Percentiles rank a stretch among this genome's conserved stretches.
Evolutionary conservation across 2,113 vertebrate genomes (phyloP).

Genomic region (Ceuthmochares aereus): DNA sequence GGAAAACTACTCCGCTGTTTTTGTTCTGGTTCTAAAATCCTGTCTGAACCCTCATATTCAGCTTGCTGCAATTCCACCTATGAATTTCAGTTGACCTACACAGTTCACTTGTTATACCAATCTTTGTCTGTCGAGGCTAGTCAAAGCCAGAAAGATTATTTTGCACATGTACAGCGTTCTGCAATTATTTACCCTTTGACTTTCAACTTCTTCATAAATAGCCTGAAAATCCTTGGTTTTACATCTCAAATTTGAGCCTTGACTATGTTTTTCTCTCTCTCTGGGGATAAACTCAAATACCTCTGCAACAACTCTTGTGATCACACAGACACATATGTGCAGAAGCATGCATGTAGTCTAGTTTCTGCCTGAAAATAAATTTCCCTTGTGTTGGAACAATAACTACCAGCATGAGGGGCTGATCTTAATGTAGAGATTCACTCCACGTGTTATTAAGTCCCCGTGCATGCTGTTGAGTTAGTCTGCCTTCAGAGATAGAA

Average conservation of each 20-base stretch:
- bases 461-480: background rate
- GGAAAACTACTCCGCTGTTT: background rate
- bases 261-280: background rate
- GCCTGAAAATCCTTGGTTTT: background rate
- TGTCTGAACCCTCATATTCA: background rate
- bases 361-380: background rate
- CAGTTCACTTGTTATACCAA: background rate
- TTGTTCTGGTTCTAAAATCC: background rate
- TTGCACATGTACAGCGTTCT: background rate
- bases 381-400: background rate
- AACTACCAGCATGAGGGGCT: background rate
- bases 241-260: background rate
- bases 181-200: background rate
- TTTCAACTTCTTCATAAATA: background rate
- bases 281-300: background rate
- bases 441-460: background rate
- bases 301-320: background rate
- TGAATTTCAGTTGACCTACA: background rate
- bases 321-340: background rate
- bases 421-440: background rate
- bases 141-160: background rate
- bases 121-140: background rate
- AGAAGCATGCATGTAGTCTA: fast-evolving
- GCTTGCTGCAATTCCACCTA: background rate
- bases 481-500: background rate